These are phyloP conservation scores for Anoplopoma fimbria DNA, from an alignment of 2,113 vertebrate species.

Conservation along the genomic window DNA sequence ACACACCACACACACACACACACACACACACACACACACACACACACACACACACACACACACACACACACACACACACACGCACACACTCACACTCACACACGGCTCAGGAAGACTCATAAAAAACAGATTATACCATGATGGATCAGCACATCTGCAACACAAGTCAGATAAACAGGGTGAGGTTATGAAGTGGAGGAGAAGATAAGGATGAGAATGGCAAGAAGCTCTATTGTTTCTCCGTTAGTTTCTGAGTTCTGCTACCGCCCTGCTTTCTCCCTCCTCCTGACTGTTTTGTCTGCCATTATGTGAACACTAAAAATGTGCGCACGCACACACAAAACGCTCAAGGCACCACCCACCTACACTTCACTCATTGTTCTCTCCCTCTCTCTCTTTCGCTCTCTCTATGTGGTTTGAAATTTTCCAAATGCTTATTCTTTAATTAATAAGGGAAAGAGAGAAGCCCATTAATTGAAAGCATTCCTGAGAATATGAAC, in stretches of 20 bases:
- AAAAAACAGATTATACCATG: constrained; percentile 61
- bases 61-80: not conserved
- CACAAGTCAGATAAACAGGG: constrained; percentile 58
- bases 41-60: not conserved
- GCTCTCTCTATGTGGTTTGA: constrained; percentile 41
- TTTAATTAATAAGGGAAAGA: constrained; percentile 72
- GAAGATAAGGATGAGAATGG: constrained; percentile 47
- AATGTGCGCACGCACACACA: not conserved
- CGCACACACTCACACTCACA: not conserved
- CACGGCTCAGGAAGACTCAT: constrained; percentile 40
- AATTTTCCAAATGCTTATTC: constrained; percentile 66
- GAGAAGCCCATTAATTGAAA: constrained; percentile 64
- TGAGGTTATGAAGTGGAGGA: constrained; percentile 50
- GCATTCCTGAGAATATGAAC: constrained; percentile 63
- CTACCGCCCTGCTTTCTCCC: constrained; percentile 23
- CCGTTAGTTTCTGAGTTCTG: constrained; percentile 13
- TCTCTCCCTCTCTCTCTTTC: constrained; percentile 39
- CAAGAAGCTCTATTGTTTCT: constrained; percentile 54
- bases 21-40: not conserved
- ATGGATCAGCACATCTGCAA: constrained; percentile 54
- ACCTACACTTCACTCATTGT: constrained; percentile 59
- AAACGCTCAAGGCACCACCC: constrained; percentile 47
- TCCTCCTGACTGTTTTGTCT: constrained; percentile 44
- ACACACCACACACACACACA: constrained; percentile 1
- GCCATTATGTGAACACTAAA: constrained; percentile 41